phyloP scores from a whole-genome alignment of 2,113 vertebrate genomes.

The Heteronetta atricapilla region DNA sequence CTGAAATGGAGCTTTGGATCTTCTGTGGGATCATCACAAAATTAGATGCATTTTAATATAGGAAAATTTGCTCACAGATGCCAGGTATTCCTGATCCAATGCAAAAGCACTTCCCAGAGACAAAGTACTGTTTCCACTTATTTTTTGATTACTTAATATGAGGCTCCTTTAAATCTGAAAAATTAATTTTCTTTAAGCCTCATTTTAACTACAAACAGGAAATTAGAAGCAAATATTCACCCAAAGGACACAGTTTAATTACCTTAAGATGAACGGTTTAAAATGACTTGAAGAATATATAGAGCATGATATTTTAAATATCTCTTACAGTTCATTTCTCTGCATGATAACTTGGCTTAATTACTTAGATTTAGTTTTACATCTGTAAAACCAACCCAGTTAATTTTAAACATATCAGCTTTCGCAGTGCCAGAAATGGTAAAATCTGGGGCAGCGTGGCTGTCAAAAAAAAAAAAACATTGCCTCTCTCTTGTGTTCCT shows the following conservation, averaged over 20 bases:
- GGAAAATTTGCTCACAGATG: not conserved
- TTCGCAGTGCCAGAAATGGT: not conserved
- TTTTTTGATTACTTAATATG: not conserved
- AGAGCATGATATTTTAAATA: slow-evolving; percentile 44
- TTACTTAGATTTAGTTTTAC: slow-evolving; percentile 39
- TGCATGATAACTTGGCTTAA: slow-evolving; percentile 38
- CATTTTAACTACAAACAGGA: not conserved
- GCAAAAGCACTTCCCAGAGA: not conserved
- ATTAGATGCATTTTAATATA: not conserved
- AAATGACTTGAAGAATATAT: slow-evolving; percentile 31
- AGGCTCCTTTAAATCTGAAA: not conserved
- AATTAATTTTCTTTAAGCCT: not conserved
- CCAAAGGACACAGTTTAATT: slow-evolving; percentile 41
- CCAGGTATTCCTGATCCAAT: not conserved
- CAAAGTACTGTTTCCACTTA: not conserved
- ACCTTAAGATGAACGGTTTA: slow-evolving; percentile 20
- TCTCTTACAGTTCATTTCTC: slow-evolving; percentile 8
- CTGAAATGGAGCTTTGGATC: not conserved
- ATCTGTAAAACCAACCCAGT: not conserved
- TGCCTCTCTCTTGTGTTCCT: not conserved
- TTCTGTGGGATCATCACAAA: not conserved
- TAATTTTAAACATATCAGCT: slow-evolving; percentile 29
- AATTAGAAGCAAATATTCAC: slow-evolving; percentile 9
- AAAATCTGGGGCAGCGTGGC: not conserved
- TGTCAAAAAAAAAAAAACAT: not conserved